Percentiles rank a stretch among this genome's conserved stretches.
Conservation (phyloP, 1,140 invertebrate genomes). For the Brachionus sp. region DNA sequence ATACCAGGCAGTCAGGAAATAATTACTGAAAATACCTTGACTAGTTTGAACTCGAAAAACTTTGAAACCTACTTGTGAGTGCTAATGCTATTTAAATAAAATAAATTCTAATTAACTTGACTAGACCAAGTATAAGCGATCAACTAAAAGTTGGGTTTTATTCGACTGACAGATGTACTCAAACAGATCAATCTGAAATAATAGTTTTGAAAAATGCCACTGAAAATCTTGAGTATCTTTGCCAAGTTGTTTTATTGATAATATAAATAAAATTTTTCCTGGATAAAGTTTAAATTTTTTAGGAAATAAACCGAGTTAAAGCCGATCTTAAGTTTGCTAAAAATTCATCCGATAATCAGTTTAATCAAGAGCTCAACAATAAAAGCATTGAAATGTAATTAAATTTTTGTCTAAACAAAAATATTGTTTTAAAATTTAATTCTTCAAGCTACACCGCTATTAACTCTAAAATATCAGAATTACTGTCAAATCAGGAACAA, state of each 20-base stretch:
- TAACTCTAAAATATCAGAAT: background rate
- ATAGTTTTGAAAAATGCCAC: slow-evolving; percentile 57
- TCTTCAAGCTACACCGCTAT: background rate
- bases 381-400: slow-evolving; percentile 41
- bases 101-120: background rate
- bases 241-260: slow-evolving; percentile 49
- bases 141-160: slow-evolving; percentile 57
- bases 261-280: background rate
- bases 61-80: slow-evolving; percentile 1
- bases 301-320: slow-evolving; percentile 23
- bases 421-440: background rate
- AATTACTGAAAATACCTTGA: background rate
- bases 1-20: background rate
- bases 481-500: background rate
- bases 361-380: slow-evolving; percentile 30
- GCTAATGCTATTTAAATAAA: background rate
- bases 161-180: slow-evolving; percentile 53
- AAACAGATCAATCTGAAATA: slow-evolving; percentile 57
- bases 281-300: background rate
- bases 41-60: background rate
- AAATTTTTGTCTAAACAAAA: slow-evolving; percentile 15
- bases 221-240: slow-evolving; percentile 53
- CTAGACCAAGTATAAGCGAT: slow-evolving; percentile 54
- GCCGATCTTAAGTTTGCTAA: slow-evolving; percentile 25
- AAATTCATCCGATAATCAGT: slow-evolving; percentile 34